phyloP scores from a whole-genome alignment of 1,140 invertebrate genomes.

The Ridgeia piscesae region DNA sequence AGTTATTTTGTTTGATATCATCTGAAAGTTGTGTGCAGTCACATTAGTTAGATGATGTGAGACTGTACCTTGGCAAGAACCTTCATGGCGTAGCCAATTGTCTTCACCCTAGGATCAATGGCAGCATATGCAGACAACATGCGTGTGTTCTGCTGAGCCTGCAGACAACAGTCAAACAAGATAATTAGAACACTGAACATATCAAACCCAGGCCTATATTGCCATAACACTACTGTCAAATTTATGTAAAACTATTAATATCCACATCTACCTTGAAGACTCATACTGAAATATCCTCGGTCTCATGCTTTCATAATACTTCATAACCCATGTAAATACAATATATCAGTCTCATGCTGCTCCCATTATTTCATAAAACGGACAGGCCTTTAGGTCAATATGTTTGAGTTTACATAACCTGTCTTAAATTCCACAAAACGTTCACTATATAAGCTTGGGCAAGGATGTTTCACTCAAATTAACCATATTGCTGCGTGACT shows the following conservation, averaged over 20 bases:
- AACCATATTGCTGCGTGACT: no score
- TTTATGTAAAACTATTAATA: not conserved
- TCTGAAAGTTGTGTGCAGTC: not conserved
- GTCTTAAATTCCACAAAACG: not conserved
- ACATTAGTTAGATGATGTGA: not conserved
- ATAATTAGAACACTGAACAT: not conserved
- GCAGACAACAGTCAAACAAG: constrained; percentile 17
- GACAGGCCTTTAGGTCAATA: no score
- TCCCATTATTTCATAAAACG: no score
- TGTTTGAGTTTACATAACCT: not conserved
- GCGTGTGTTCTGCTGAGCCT: constrained; percentile 64
- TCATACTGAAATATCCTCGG: no score
- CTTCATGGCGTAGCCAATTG: constrained; percentile 65
- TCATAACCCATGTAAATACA: no score
- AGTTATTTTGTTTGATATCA: not conserved
- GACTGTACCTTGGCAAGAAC: constrained; percentile 63
- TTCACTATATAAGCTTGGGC: no score
- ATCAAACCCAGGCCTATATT: not conserved
- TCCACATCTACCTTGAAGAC: not conserved
- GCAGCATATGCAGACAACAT: constrained; percentile 61
- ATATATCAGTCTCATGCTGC: no score
- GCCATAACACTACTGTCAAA: not conserved
- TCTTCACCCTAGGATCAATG: constrained; percentile 63
- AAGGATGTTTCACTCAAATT: no score
- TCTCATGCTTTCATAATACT: no score